Base-by-base conservation (phyloP, 2,113 vertebrate species). In the Illadopsis cleaveri region DNA sequence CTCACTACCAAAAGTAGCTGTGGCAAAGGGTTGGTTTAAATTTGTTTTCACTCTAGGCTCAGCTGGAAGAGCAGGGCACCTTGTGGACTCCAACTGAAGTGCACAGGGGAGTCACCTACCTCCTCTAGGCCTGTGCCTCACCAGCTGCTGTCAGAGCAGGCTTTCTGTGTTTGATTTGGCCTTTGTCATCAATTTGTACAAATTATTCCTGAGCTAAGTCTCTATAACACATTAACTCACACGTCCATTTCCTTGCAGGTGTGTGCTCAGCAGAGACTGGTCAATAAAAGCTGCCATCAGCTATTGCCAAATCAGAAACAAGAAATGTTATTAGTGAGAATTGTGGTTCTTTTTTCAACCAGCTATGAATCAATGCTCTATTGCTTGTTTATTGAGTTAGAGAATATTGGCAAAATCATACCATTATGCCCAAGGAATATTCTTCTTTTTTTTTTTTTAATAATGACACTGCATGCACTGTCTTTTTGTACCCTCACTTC, bases 261-360 rank as follows among this genome's bases (percentile, higher is more conserved):
- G 28, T 82, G 44, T 82, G 73, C 51, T 93, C 84, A 82, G 86
- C 40, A 91, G 51, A 94, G 69, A 20, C 68, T 4, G 9, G n/a
- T 73, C 60, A 66, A 72, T 45, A 89, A 91, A 86, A 94, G 50
- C 65, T 86, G 66, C 82, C 82, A 86, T 96, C 86, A 80, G 90
- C 92, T 92, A 51, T 24, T 84, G 57, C 78, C 80, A 90, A 83
- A 70, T 71, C 57, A 89, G 57, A n/a, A 80, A 68, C 6, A 17
- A 93, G 60, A 94, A 97, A 93, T 88, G 31, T 31, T 94, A 37
- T 95, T 86, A 92, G 56, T 25, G 42, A 78, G 83, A 95, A 82
- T 5, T 81, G 65, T 12, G 9, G 70, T 64, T 69, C 42, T 47
- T 47, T 87, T 69, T 45, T 51, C 89, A 82, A 81, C 68, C 62